Base-by-base conservation (phyloP, 1,140 invertebrate genomes). In the Microplitis mediator region DNA sequence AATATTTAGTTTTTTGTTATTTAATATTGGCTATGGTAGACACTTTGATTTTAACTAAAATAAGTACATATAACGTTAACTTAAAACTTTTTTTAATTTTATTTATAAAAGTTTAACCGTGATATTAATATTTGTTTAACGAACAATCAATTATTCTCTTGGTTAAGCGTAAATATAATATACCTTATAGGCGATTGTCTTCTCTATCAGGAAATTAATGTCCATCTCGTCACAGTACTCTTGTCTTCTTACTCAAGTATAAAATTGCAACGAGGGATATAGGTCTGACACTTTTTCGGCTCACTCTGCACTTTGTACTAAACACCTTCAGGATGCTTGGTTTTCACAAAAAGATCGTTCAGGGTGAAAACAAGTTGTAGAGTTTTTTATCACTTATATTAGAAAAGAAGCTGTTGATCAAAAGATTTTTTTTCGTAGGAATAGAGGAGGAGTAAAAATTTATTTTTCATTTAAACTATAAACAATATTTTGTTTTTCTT, bases 81-180 rank as follows among this genome's bases (percentile, higher is more conserved):
- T 45, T 45, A 45, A 6, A 34, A 35, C 9, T 34, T 35, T 14
- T 23, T 60, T 39, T 36, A 58, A 35, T 58, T 69, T 34, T 62
- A 45, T 39, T 34, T 36, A 62, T 13, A 23, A 31, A 8, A 1
- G 14, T 56, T 34, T 56, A 45, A 23, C n/a, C 14, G 14, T 45
- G 23, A 5, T 39, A 23, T 23, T 23, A 23, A 54, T 4, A 34
- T 64, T 62, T 74, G 68, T 74, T 69, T 11, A 61, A 68, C 69
- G 60, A 76, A 56, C 69, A 74, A 76, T 74, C 75, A 51, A 76
- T 76, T 74, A 76, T 76, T 69, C 62, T 52, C 75, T 76, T 52
- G 75, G 54, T 39, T 52, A 60, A 76, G 75, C 72, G 69, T 74
- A 16, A 76, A 73, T 52, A 62, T 67, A 52, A 32, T 36, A 50